These are phyloP conservation scores for Eulemur mongoz DNA, from an alignment of 2,797 vertebrate species.

Conservation along the genomic window DNA sequence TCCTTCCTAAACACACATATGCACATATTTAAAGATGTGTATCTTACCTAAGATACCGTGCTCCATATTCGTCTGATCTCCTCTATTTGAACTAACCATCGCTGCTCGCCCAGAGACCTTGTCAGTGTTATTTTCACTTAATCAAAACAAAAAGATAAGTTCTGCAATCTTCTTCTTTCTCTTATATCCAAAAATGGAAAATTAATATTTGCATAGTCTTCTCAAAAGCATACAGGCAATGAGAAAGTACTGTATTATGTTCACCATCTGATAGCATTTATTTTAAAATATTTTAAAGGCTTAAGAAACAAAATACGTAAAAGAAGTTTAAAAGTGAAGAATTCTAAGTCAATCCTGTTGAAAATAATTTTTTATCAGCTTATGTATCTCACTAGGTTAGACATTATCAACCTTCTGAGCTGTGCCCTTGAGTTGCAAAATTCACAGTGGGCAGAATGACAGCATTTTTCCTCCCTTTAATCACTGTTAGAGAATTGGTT, in stretches of 20 bases:
- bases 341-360: neutral
- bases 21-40: neutral
- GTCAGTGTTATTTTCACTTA: constrained; percentile 43
- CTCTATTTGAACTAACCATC: neutral
- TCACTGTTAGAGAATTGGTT: constrained; percentile 46
- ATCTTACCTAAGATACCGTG: neutral
- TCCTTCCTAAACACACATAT: neutral
- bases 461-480: constrained; percentile 10
- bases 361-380: neutral
- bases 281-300: constrained; percentile 11
- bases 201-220: constrained; percentile 19
- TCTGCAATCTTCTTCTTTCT: constrained; percentile 9
- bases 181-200: neutral
- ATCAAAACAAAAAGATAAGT: neutral
- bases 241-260: constrained; percentile 12
- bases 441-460: neutral
- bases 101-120: neutral
- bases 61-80: neutral
- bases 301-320: constrained; percentile 9
- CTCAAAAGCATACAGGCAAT: neutral
- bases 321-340: constrained; percentile 25
- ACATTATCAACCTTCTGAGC: constrained; percentile 15
- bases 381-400: neutral
- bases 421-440: constrained; percentile 35
- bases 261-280: neutral